Conservation (phyloP, 2,113 vertebrate species). For the Hemichromis elongatus region DNA sequence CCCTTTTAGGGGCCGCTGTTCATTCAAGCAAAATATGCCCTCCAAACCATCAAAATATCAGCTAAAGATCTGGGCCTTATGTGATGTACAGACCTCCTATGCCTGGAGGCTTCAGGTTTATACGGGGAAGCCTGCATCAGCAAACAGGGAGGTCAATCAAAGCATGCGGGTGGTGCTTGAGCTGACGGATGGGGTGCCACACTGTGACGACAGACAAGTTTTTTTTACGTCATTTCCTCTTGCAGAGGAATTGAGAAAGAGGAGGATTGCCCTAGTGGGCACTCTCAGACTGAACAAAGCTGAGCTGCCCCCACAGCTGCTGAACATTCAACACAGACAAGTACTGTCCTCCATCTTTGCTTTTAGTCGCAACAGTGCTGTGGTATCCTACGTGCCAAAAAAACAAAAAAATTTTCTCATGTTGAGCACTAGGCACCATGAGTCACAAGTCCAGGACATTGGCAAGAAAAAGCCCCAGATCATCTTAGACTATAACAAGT, state of each 20-base stretch:
- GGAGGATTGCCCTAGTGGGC: neutral
- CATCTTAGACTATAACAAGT: too few species aligned
- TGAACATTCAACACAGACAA: neutral
- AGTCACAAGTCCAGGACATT: too few species aligned
- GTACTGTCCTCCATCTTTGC: neutral
- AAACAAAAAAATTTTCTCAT: too few species aligned
- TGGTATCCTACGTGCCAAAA: too few species aligned
- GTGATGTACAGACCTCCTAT: neutral
- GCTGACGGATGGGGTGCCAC: too few species aligned
- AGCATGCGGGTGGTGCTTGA: too few species aligned
- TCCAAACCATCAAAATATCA: neutral
- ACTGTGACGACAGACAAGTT: neutral
- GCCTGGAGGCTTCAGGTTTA: neutral
- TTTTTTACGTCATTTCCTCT: neutral
- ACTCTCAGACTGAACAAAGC: neutral
- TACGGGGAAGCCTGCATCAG: neutral
- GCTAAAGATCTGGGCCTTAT: neutral
- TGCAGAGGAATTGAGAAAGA: neutral
- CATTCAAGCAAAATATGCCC: neutral
- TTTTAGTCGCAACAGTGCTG: too few species aligned
- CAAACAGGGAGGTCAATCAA: too few species aligned
- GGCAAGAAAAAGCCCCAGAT: too few species aligned
- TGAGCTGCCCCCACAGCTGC: neutral
- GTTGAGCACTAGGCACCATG: too few species aligned
- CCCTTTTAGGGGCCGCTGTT: neutral